phyloP scores from a whole-genome alignment of 2,888 invertebrate genomes.

The Parascotia fuliginaria region DNA sequence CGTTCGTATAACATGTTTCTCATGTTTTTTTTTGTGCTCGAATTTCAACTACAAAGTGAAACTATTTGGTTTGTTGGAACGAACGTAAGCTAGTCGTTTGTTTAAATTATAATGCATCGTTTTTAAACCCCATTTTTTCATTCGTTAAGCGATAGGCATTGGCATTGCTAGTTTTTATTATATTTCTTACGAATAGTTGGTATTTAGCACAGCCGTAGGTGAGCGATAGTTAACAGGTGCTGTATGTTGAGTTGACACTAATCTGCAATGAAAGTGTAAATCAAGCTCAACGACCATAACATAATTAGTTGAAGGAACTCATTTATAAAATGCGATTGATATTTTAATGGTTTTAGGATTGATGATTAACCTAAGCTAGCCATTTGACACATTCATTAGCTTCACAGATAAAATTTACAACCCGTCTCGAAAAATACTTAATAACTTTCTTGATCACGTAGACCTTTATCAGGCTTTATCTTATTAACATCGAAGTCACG shows the following conservation, averaged over 20 bases:
- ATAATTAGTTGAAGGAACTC: not conserved
- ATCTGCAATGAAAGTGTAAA: not conserved
- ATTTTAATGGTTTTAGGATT: too few relatives aligned
- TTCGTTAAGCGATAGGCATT: not conserved
- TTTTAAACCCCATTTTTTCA: not conserved
- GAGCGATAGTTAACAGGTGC: too few relatives aligned
- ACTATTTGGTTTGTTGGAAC: not conserved
- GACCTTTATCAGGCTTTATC: too few relatives aligned
- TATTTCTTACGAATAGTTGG: not conserved
- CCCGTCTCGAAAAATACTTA: too few relatives aligned
- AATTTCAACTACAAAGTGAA: not conserved
- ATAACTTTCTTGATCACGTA: too few relatives aligned
- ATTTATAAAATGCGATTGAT: too few relatives aligned
- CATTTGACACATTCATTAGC: too few relatives aligned
- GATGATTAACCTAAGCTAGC: too few relatives aligned
- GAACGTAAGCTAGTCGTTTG: not conserved
- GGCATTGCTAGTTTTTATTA: too few relatives aligned
- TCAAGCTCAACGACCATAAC: not conserved
- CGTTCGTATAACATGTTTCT: slow-evolving; percentile 18
- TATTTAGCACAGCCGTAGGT: not conserved
- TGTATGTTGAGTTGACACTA: not conserved
- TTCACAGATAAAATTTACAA: too few relatives aligned
- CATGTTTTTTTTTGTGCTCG: slow-evolving; percentile 11
- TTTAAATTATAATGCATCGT: not conserved
- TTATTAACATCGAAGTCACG: too few relatives aligned